phyloP scores from a whole-genome alignment of 2,797 vertebrate genomes.

The Hippoglossus hippoglossus region DNA sequence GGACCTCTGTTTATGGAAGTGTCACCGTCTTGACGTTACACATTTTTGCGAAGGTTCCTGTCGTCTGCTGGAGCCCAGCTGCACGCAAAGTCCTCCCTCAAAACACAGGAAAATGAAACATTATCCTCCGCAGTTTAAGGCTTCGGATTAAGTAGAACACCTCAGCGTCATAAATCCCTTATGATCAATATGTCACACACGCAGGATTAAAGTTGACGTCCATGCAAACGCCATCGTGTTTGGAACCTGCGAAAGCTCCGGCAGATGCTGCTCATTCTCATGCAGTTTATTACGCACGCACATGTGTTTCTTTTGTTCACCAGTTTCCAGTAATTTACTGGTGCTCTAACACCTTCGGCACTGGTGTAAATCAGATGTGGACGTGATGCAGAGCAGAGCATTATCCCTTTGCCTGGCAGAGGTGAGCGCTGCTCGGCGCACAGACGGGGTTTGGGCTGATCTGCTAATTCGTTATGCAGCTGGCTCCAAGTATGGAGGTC shows the following conservation, averaged over 20 bases:
- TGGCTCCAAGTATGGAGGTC: conserved; percentile 33
- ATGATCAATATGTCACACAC: conserved; percentile 50
- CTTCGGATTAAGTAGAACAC: conserved; percentile 18
- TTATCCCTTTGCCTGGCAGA: conserved; percentile 30
- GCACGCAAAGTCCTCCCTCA: conserved; percentile 28
- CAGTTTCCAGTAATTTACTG: conserved; percentile 62
- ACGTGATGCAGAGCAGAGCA: conserved; percentile 44
- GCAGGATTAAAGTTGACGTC: conserved; percentile 43
- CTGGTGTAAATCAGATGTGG: conserved; percentile 64
- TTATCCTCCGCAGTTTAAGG: conserved; percentile 5
- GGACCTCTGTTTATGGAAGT: conserved; percentile 80
- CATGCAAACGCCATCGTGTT: conserved; percentile 44
- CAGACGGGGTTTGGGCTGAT: conserved; percentile 47
- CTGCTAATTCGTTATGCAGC: conserved; percentile 70
- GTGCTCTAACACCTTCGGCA: conserved; percentile 60
- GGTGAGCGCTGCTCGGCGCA: conserved; percentile 18
- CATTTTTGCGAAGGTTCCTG: conserved; percentile 63
- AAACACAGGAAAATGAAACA: conserved; percentile 36
- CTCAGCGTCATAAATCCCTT: conserved; percentile 43
- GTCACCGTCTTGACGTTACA: conserved; percentile 63
- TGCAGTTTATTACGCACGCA: conserved; percentile 43
- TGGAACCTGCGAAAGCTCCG: conserved; percentile 45
- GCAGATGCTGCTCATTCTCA: no score
- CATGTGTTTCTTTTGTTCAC: conserved; percentile 43
- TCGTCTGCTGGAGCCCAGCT: conserved; percentile 63